Percentiles rank a stretch among this genome's conserved stretches.
These are phyloP conservation scores for Subanguina moxae DNA, from an alignment of 1,140 invertebrate species.

Conservation along the genomic window DNA sequence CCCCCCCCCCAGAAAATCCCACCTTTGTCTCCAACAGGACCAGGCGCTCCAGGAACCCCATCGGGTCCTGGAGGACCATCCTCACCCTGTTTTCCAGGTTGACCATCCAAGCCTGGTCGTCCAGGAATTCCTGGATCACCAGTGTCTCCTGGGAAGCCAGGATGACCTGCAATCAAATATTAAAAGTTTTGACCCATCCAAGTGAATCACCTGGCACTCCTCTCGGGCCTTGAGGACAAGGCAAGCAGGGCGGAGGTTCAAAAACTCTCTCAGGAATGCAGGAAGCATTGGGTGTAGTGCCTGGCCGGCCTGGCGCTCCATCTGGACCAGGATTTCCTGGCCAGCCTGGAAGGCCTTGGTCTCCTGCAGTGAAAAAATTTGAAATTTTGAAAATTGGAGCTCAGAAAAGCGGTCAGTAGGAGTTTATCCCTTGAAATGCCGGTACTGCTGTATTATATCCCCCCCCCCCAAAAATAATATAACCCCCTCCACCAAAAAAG, in stretches of 20 bases:
- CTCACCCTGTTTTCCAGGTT: constrained; percentile 36
- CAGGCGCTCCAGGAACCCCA: constrained; percentile 33
- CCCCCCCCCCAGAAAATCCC: background rate
- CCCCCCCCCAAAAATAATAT: no score
- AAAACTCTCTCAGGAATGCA: constrained; percentile 59
- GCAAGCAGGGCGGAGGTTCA: constrained; percentile 57
- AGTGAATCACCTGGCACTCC: constrained; percentile 43
- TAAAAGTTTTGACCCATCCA: constrained; percentile 15
- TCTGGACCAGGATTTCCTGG: constrained; percentile 55
- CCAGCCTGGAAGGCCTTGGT: constrained; percentile 55
- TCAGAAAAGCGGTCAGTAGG: background rate
- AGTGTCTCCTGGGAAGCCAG: constrained; percentile 53
- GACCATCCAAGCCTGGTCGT: constrained; percentile 35
- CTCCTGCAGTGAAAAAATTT: constrained; percentile 24
- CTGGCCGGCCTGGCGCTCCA: constrained; percentile 56
- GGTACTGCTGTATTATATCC: no score
- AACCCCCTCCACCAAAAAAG: no score
- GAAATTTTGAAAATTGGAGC: background rate
- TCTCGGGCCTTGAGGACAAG: constrained; percentile 57
- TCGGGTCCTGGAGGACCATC: constrained; percentile 40
- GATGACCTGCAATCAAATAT: constrained; percentile 48
- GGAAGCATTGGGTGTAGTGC: constrained; percentile 58
- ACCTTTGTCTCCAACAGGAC: constrained; percentile 53
- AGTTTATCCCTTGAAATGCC: no score
- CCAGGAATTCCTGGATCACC: constrained; percentile 52